These are phyloP conservation scores for Cydia splendana DNA, from an alignment of 1,140 invertebrate species.

Conservation along the genomic window DNA sequence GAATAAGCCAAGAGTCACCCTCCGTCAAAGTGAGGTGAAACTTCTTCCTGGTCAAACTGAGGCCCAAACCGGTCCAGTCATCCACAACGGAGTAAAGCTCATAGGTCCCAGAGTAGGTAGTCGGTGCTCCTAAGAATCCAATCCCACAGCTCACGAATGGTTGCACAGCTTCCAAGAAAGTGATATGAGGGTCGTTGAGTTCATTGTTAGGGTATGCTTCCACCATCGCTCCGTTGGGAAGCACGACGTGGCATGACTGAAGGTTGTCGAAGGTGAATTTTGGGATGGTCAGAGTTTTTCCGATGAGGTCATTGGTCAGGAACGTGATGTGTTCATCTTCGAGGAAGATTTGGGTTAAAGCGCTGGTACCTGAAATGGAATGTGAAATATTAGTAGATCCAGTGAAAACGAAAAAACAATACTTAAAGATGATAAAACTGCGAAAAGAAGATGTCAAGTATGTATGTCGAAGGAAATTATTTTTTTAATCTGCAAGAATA, in stretches of 20 bases:
- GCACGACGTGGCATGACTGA: constrained; percentile 47
- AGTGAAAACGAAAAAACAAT: neutral
- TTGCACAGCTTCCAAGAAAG: constrained; percentile 35
- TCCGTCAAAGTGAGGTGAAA: constrained; percentile 50
- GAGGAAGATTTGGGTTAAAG: constrained; percentile 45
- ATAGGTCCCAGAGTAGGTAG: constrained; percentile 53
- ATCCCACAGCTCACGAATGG: constrained; percentile 51
- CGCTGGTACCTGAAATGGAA: constrained; percentile 43
- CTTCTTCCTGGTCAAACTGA: constrained; percentile 47
- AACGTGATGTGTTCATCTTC: constrained; percentile 38
- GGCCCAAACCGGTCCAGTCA: constrained; percentile 40
- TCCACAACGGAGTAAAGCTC: constrained; percentile 49
- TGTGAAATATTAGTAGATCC: neutral
- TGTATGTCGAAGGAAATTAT: too few relatives aligned
- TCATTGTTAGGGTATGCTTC: constrained; percentile 52
- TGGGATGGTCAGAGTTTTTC: constrained; percentile 45
- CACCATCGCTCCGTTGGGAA: constrained; percentile 47
- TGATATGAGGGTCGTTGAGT: constrained; percentile 41
- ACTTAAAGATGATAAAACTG: too few relatives aligned
- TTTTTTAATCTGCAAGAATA: too few relatives aligned
- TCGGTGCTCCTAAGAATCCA: constrained; percentile 44
- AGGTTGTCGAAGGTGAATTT: constrained; percentile 48
- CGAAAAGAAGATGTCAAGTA: too few relatives aligned
- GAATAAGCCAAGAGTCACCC: constrained; percentile 35
- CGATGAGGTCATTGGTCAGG: constrained; percentile 45